phyloP scores from a whole-genome alignment of 2,888 invertebrate species.

The Lycocerus yunnanus region DNA sequence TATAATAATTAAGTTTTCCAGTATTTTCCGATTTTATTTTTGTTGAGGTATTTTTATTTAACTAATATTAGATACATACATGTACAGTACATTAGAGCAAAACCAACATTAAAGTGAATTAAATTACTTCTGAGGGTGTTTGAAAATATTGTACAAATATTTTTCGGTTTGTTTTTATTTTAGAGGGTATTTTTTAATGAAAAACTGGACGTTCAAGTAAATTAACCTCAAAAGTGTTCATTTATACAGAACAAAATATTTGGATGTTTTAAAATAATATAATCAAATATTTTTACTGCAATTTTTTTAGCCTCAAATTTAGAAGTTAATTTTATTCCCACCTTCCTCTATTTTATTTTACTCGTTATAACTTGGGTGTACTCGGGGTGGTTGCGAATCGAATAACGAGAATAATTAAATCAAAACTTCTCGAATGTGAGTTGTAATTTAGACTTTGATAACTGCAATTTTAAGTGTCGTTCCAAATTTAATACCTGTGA shows the following conservation, averaged over 20 bases:
- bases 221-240: no score
- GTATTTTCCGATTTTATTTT: neutral
- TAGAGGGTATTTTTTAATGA: neutral
- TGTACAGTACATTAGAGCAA: neutral
- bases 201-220: no score
- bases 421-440: neutral
- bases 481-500: neutral
- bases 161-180: neutral
- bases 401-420: neutral
- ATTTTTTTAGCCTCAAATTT: neutral
- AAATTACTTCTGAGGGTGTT: neutral
- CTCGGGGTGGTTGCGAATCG: neutral
- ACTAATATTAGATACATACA: neutral
- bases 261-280: no score
- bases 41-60: neutral
- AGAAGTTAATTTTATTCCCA: neutral
- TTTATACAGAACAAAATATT: no score
- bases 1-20: no score
- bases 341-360: neutral
- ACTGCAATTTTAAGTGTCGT: neutral
- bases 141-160: neutral
- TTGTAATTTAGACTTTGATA: neutral
- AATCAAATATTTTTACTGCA: neutral
- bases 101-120: neutral
- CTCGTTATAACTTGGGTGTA: neutral